These are phyloP conservation scores for Vesta saturnalis DNA, from an alignment of 2,888 invertebrate genomes.

Conservation along the genomic window DNA sequence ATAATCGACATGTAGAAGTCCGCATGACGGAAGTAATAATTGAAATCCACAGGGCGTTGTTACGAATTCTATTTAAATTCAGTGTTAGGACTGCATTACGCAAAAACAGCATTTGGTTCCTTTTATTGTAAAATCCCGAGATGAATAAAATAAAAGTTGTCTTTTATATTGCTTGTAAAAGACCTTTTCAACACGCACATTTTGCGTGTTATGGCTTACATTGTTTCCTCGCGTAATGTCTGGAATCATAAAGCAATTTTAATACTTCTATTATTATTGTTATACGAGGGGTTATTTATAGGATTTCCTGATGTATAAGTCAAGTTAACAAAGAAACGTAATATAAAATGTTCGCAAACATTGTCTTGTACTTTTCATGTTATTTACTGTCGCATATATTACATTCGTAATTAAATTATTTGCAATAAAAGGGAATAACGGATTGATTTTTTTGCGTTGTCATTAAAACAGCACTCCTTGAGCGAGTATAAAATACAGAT, in stretches of 20 bases:
- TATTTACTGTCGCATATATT: too few relatives aligned
- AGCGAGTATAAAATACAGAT: too few relatives aligned
- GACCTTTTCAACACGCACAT: slow-evolving; percentile 31
- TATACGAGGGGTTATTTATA: background rate
- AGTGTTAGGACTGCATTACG: slow-evolving; percentile 33
- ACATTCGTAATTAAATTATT: too few relatives aligned
- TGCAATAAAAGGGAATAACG: too few relatives aligned
- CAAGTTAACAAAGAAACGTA: background rate
- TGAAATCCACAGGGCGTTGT: slow-evolving; percentile 28
- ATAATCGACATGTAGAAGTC: slow-evolving; percentile 25
- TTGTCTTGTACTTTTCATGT: background rate
- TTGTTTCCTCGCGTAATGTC: slow-evolving; percentile 12
- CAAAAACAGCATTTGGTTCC: slow-evolving; percentile 43
- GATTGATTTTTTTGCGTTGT: too few relatives aligned
- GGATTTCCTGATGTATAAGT: background rate
- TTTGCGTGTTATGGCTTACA: slow-evolving; percentile 20
- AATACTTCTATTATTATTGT: background rate
- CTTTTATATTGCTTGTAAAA: slow-evolving; percentile 29
- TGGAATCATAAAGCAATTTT: slow-evolving; percentile 25
- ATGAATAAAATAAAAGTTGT: slow-evolving; percentile 43
- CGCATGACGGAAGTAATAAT: slow-evolving; percentile 30
- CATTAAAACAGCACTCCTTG: too few relatives aligned
- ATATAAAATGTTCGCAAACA: background rate
- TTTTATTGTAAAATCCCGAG: slow-evolving; percentile 38
- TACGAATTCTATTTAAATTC: slow-evolving; percentile 34